Evolutionary conservation across 2,888 invertebrate species (phyloP).

Genomic region (Cheilosia soror): DNA sequence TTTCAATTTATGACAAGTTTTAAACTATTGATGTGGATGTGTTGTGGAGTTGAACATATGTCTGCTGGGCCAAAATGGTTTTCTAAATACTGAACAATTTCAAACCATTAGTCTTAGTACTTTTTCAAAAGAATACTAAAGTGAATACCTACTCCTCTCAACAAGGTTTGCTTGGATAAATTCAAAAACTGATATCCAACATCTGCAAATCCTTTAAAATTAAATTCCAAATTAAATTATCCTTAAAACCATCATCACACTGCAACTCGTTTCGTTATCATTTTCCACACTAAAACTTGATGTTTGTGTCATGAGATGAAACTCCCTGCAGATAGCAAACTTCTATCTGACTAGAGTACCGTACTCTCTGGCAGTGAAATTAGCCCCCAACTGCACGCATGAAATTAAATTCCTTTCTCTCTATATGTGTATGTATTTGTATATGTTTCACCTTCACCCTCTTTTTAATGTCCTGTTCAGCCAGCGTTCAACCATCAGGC

Average conservation of each 20-base stretch:
- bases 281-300: not conserved
- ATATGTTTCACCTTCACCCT: conserved; percentile 32
- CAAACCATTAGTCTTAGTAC: too few species aligned
- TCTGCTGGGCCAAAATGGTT: too few species aligned
- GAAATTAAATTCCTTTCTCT: conserved; percentile 62
- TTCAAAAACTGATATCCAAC: too few species aligned
- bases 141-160: too few species aligned
- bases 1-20: too few species aligned
- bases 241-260: not conserved
- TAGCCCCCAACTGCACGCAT: conserved; percentile 49
- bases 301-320: conserved; percentile 8
- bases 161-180: too few species aligned
- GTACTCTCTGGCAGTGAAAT: conserved; percentile 8
- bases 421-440: not conserved
- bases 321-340: not conserved
- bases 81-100: too few species aligned
- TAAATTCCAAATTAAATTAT: conserved; percentile 5
- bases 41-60: too few species aligned
- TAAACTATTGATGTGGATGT: too few species aligned
- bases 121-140: too few species aligned
- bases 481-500: conserved; percentile 35
- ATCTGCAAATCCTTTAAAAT: conserved; percentile 2
- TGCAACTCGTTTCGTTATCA: not conserved
- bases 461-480: conserved; percentile 27
- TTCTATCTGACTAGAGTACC: not conserved